phyloP scores from a whole-genome alignment of 2,888 invertebrate species.

The Nymphalis polychloros region DNA sequence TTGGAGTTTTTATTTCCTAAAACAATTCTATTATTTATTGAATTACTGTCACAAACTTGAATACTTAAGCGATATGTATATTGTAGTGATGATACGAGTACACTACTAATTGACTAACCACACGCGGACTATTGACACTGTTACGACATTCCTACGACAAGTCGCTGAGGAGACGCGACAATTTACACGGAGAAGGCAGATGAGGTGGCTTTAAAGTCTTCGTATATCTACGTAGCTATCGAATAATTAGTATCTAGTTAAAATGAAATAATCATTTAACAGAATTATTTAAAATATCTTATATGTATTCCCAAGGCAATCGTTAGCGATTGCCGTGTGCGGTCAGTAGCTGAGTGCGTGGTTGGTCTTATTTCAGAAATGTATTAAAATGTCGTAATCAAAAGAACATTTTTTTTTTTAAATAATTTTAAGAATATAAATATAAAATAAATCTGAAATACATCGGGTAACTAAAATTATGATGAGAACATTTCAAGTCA shows the following conservation, averaged over 20 bases:
- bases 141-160: conserved; percentile 14
- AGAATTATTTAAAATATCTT: neutral
- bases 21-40: conserved; percentile 51
- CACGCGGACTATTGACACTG: conserved; percentile 45
- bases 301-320: neutral
- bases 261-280: conserved; percentile 8
- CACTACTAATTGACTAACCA: conserved; percentile 49
- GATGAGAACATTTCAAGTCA: conserved; percentile 1
- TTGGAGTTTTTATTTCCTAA: conserved; percentile 62
- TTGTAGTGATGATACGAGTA: conserved; percentile 48
- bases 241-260: conserved; percentile 20
- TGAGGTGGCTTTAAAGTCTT: conserved; percentile 37
- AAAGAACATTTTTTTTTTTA: neutral
- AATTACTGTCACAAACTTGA: conserved; percentile 69
- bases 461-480: conserved; percentile 2
- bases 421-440: conserved; percentile 16
- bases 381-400: neutral
- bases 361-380: conserved; percentile 22
- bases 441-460: conserved; percentile 9
- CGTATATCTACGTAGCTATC: conserved; percentile 16
- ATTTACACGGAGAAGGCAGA: conserved; percentile 38
- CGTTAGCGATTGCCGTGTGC: conserved; percentile 13
- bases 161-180: conserved; percentile 14
- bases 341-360: conserved; percentile 18
- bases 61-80: conserved; percentile 78